Percentiles rank a stretch among this genome's conserved stretches.
These are phyloP conservation scores for Charanyca ferruginea DNA, from an alignment of 2,888 invertebrate genomes.

Conservation along the genomic window DNA sequence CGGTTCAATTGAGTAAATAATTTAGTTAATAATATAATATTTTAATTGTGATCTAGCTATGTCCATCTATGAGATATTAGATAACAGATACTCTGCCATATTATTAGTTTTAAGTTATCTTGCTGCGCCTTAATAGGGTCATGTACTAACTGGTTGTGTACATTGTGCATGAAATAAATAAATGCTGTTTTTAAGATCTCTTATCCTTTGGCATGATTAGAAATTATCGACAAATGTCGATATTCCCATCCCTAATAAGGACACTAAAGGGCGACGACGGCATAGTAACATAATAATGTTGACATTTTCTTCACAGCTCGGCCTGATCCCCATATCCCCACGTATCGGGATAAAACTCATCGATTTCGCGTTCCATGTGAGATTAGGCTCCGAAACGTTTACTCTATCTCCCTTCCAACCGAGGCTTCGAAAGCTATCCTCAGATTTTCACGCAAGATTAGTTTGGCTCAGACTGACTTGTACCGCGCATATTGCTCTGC, in stretches of 20 bases:
- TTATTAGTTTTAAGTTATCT: too few species aligned
- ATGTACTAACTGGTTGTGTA: too few species aligned
- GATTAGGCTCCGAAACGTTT: slow-evolving; percentile 82
- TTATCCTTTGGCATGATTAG: too few species aligned
- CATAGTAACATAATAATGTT: slow-evolving; percentile 81
- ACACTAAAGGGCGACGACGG: slow-evolving; percentile 64
- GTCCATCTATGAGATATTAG: too few species aligned
- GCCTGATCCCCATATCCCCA: slow-evolving; percentile 62
- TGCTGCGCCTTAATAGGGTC: too few species aligned
- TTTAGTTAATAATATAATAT: too few species aligned
- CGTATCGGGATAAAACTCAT: slow-evolving; percentile 75
- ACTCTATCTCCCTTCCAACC: slow-evolving; percentile 68
- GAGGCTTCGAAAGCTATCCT: slow-evolving; percentile 59
- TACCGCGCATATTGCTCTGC: slow-evolving; percentile 28
- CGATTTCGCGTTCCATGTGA: slow-evolving; percentile 82
- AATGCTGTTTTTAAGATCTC: too few species aligned
- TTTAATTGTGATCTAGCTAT: too few species aligned
- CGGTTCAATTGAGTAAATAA: too few species aligned
- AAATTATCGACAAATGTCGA: slow-evolving; percentile 49
- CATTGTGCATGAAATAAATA: too few species aligned
- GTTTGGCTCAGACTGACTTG: slow-evolving; percentile 57
- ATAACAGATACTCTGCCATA: too few species aligned
- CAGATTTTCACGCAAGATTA: slow-evolving; percentile 79
- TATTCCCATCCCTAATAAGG: slow-evolving; percentile 49
- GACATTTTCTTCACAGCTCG: slow-evolving; percentile 80